Base-by-base conservation (phyloP, 2,888 invertebrate species). In the Eutolmus rufibarbis region DNA sequence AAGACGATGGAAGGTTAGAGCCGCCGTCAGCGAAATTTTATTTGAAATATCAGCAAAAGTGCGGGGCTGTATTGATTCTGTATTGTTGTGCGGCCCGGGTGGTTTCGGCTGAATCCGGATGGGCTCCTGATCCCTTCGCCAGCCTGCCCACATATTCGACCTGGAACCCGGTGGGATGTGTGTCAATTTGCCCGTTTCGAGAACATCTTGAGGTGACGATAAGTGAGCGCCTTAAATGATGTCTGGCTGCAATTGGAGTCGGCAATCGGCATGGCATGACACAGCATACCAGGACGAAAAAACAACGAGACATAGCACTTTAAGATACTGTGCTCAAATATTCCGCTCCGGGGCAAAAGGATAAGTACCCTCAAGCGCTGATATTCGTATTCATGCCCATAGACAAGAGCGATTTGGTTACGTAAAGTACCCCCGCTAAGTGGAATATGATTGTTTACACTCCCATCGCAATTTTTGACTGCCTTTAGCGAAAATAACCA, bases 21-120 rank as follows among this genome's bases (percentile, higher is more conserved):
- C 37, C 46, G 43, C 88, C 88, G 90, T 90, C 90, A 89, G 90
- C 90, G 89, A 90, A 90, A 90, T 87, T 89, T 89, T 90, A 89
- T 89, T 90, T 90, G 89, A 89, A 89, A 89, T 89, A 90, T 89
- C 90, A 90, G 90, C 89, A 89, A 89, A 89, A 89, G 89, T 89
- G 88, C 82, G 88, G 88, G 66, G 74, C 51, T 86, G 78, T 86
- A 77, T 86, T 86, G 76, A 86, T 86, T 86, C 51, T 56, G 74
- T 86, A 56, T 86, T 86, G 86, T 77, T 77, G 19, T 86, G 76
- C 37, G 51, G 31, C 77, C 37, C 51, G 31, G 56, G 51, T 46
- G 66, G 86, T 74, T 74, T 46, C 46, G 85, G 34, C 2, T 28
- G 76, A 7, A 76, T 40, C 40, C 37, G 12, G 5, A 9, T 76